phyloP scores from a whole-genome alignment of 2,113 vertebrate genomes.

The Pagrus major region DNA sequence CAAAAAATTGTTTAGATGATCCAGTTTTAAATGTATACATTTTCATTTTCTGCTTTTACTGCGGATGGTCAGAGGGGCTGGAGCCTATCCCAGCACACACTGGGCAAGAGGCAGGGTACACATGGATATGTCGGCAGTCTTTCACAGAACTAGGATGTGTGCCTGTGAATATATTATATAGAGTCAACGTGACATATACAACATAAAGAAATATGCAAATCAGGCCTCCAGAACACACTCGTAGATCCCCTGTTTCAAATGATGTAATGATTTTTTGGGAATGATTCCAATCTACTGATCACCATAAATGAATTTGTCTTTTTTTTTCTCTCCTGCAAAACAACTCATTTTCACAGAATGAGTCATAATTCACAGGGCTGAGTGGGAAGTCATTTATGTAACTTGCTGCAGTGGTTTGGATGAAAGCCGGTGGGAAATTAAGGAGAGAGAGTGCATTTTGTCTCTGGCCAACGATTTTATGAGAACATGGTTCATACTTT shows the following conservation, averaged over 20 bases:
- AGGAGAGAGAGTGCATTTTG: background rate
- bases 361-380: conserved; percentile 36
- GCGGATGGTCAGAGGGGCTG: no score
- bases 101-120: background rate
- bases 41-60: no score
- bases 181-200: no score
- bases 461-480: conserved; percentile 30
- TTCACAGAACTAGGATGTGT: background rate
- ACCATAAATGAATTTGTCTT: background rate
- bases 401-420: conserved; percentile 55
- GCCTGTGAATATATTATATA: background rate
- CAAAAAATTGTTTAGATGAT: no score
- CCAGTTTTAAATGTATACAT: no score
- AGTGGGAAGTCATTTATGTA: conserved; percentile 51
- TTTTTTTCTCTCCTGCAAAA: background rate
- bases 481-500: conserved; percentile 7
- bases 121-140: background rate
- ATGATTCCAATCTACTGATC: background rate
- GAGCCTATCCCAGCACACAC: conserved; percentile 7
- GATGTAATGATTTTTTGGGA: background rate
- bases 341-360: conserved; percentile 27
- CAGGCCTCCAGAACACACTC: background rate
- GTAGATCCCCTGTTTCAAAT: background rate
- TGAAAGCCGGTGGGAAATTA: conserved; percentile 44
- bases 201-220: background rate